Evolutionary conservation across 2,113 vertebrate genomes (phyloP), one percentile per base, ranked within the genome.

Genomic region (Lagopus muta): DNA sequence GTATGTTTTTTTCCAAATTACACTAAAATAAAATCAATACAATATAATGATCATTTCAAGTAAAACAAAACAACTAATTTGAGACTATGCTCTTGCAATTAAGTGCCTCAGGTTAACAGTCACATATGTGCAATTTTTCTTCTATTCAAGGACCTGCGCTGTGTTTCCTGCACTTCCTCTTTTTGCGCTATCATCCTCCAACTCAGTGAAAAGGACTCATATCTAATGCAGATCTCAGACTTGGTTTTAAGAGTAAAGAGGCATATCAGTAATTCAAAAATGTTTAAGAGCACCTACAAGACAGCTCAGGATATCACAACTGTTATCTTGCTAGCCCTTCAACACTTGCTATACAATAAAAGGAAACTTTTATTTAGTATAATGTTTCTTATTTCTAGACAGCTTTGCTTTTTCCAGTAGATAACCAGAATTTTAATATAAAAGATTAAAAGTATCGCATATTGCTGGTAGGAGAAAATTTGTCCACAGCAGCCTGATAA

Each of bases 391-490:
- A 86, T 74, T 69, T 88, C 58, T 90, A 96, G 30, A 71, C 11
- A 83, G 62, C 42, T 72, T 79, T 89, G 2, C 8, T 57, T 81
- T 61, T 64, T 74, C 74, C n/a, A 90, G 21, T 47, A 52, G 55
- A 64, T 90, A 96, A 28, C 9, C 36, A 71, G 82, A 55, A 93
- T 90, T 86, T 79, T 75, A 90, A 52, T 72, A 86, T n/a, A 82
- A 88, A 93, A 61, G 20, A 94, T 85, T 89, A 90, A 70, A 92
- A 92, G 45, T 73, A 94, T 81, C 34, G 83, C 84, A 32, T 87
- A 36, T 21, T 58, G 1, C 25, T 57, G 16, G 40, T 54, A 70
- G 76, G 66, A 57, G 14, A 78, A 67, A 55, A 72, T 88, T 77
- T 93, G 85, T 96, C 62, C 84, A 88, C 4, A 52, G 43, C 4